Conservation (phyloP, 2,113 vertebrate genomes). For the Otus sunia region DNA sequence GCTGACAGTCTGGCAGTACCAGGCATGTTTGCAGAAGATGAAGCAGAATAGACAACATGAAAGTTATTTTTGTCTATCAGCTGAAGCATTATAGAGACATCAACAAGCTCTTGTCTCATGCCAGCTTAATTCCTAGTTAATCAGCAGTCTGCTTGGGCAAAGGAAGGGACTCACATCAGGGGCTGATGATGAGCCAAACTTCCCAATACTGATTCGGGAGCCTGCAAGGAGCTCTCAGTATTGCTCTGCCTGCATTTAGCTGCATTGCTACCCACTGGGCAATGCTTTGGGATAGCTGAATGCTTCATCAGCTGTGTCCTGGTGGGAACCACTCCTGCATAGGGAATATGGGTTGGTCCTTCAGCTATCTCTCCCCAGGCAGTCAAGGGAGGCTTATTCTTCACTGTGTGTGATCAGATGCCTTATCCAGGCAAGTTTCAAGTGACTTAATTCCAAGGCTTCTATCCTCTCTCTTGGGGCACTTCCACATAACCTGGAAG, state of each 20-base stretch:
- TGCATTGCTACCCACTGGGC: background rate
- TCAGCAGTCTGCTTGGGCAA: conserved; percentile 66
- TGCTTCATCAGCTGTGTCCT: background rate
- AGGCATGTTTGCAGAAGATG: conserved; percentile 26
- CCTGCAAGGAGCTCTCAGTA: background rate
- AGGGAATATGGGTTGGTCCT: background rate
- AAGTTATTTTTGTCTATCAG: conserved; percentile 66
- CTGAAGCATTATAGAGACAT: conserved; percentile 68
- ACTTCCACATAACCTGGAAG: background rate
- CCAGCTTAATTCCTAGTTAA: conserved; percentile 69
- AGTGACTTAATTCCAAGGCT: background rate
- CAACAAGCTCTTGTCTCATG: conserved; percentile 60
- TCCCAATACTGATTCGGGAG: background rate
- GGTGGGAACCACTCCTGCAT: background rate
- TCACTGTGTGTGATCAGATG: background rate
- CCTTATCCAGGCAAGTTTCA: background rate
- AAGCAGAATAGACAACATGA: conserved; percentile 10
- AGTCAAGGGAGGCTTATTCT: background rate
- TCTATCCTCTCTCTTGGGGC: background rate
- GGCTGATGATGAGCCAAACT: conserved; percentile 60
- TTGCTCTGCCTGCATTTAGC: background rate
- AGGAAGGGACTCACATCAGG: conserved; percentile 49
- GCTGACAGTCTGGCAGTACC: conserved; percentile 20
- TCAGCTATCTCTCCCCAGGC: background rate
- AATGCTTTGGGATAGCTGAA: background rate